phyloP scores from a whole-genome alignment of 30 jellyfish, hydroid and myxozoan species.

The Chrysaora quinquecirrha region DNA sequence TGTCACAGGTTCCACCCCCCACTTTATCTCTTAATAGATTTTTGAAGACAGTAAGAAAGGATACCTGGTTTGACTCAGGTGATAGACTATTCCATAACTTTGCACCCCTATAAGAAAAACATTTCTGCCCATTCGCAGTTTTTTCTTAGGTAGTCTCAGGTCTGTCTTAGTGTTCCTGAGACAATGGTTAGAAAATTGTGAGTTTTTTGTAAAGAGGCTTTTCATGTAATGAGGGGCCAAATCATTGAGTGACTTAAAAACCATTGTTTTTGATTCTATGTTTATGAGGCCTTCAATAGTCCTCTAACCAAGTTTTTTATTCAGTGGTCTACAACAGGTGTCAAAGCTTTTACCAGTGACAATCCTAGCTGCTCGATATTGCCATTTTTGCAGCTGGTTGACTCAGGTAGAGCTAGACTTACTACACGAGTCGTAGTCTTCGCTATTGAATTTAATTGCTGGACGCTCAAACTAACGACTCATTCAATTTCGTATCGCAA shows the following conservation, averaged over 20 bases:
- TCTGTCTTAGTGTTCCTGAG: conserved; percentile 25
- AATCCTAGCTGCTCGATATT: neutral
- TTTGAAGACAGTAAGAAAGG: conserved; percentile 12
- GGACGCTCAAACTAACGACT: too few relatives aligned
- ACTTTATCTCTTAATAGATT: neutral
- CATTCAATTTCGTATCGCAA: too few relatives aligned
- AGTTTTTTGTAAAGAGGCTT: neutral
- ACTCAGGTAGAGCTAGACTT: too few relatives aligned
- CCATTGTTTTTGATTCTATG: too few relatives aligned
- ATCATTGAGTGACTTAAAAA: conserved; percentile 5
- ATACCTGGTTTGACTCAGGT: conserved; percentile 24
- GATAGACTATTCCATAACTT: conserved; percentile 40
- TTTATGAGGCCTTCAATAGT: neutral
- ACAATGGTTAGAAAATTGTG: conserved; percentile 14
- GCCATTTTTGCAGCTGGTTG: neutral
- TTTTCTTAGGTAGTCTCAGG: conserved; percentile 38
- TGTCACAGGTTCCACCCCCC: too few relatives aligned
- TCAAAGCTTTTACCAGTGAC: neutral
- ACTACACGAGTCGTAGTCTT: too few relatives aligned
- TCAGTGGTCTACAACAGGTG: neutral
- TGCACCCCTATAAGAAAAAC: conserved; percentile 51
- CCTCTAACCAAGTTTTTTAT: neutral
- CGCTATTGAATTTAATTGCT: too few relatives aligned
- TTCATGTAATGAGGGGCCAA: conserved; percentile 9
- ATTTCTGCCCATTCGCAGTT: conserved; percentile 20